Conservation (phyloP, 2,888 invertebrate species). For the Saturnia japonica region DNA sequence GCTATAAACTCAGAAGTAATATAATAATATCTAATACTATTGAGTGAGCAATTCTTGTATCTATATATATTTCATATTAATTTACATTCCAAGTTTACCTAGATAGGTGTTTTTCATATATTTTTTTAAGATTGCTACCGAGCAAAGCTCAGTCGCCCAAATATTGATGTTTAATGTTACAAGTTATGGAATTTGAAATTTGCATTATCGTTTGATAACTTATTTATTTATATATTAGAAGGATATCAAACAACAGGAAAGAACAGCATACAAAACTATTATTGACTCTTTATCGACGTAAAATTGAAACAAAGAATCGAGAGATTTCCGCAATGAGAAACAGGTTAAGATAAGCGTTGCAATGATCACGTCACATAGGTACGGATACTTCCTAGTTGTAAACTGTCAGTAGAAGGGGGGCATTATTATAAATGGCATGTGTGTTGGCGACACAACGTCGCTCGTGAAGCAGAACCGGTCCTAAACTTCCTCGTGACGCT, state of each 20-base stretch:
- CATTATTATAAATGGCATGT: slow-evolving; percentile 71
- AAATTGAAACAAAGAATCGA: slow-evolving; percentile 39
- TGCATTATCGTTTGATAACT: slow-evolving; percentile 2
- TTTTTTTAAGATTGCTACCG: too few relatives aligned
- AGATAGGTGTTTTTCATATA: too few relatives aligned
- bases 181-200: slow-evolving; percentile 19
- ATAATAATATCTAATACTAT: too few relatives aligned
- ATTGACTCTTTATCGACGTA: slow-evolving; percentile 12
- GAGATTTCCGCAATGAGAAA: slow-evolving; percentile 45
- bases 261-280: background rate
- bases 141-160: too few relatives aligned
- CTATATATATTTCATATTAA: too few relatives aligned
- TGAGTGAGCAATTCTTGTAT: too few relatives aligned
- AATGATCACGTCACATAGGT: slow-evolving; percentile 51
- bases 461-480: slow-evolving; percentile 61
- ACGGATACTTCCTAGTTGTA: slow-evolving; percentile 59
- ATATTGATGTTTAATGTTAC: slow-evolving; percentile 15
- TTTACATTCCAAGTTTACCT: too few relatives aligned
- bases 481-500: slow-evolving; percentile 66
- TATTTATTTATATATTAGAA: background rate
- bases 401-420: slow-evolving; percentile 54
- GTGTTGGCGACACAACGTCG: slow-evolving; percentile 59
- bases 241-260: background rate
- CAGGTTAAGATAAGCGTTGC: slow-evolving; percentile 47
- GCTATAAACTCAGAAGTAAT: slow-evolving; percentile 19